Base-by-base conservation (phyloP, 2,113 vertebrate species). In the Pterocles burchelli region DNA sequence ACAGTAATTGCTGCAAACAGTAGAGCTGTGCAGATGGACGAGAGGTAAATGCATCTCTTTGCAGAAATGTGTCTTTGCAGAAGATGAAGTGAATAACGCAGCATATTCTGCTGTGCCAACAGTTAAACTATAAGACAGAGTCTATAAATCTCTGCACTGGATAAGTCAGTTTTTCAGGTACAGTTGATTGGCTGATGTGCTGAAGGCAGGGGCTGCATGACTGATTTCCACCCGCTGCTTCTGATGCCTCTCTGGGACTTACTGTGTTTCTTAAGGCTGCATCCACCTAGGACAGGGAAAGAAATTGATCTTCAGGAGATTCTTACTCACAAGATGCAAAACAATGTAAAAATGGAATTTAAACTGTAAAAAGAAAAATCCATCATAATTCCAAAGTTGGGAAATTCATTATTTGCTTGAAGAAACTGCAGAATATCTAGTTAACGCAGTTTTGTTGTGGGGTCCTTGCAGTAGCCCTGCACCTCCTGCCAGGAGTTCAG, bases 1-100 rank as follows among this genome's bases (percentile, higher is more conserved):
- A 58, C 65, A 71, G 58, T 79, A 96, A 84, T 80, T 93, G 68
- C 76, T 92, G 82, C 61, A 75, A 92, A 52, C 48, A 68, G 48
- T 48, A 20, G 33, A 88, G 79, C 26, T 1, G 2, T 81, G 61
- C 58, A 63, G 88, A 88, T 31, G 75, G 72, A 90, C 1, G 0
- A 67, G 80, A 59, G 26, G 70, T 65, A 65, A 88, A 96, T 15
- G 19, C 28, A 54, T 41, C 29, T 33, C 46, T 85, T 66, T 90
- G 85, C 81, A 93, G 85, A 78, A 94, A 89, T 18, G 19, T 9
- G 13, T 73, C 41, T 74, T 75, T 73, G 33, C 55, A 78, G 58
- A 55, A 65, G 61, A 61, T 63, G 41, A 68, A 83, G 33, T 78
- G 77, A 48, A 65, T 85, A 91, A 65, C 2, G 3, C 22, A 17